phyloP scores from a whole-genome alignment of 2,113 vertebrate genomes.

The Hippocampus comes region DNA sequence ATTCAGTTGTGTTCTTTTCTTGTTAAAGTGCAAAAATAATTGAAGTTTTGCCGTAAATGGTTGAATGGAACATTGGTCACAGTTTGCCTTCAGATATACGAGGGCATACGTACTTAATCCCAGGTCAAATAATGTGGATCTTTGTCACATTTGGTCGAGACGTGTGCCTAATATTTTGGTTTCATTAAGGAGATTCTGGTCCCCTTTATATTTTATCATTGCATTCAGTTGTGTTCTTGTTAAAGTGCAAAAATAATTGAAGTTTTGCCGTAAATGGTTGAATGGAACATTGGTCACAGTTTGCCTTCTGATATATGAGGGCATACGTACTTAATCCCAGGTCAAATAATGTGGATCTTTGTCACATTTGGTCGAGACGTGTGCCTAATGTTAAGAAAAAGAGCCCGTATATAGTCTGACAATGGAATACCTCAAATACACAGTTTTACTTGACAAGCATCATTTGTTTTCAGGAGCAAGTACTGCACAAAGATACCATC shows the following conservation, averaged over 20 bases:
- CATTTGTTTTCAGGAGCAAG: slow-evolving; percentile 76
- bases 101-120: too few species aligned
- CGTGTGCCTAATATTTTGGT: neutral
- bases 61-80: neutral
- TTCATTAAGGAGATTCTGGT: too few species aligned
- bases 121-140: neutral
- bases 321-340: too few species aligned
- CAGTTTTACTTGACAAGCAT: neutral
- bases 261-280: too few species aligned
- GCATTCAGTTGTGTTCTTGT: too few species aligned
- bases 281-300: neutral
- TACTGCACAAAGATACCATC: slow-evolving; percentile 89
- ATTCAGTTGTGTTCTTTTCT: too few species aligned
- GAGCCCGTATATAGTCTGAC: neutral
- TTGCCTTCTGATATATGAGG: too few species aligned
- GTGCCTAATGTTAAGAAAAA: neutral
- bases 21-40: too few species aligned
- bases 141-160: neutral
- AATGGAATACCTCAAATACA: neutral
- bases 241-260: too few species aligned
- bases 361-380: neutral
- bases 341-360: neutral
- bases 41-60: too few species aligned
- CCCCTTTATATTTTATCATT: too few species aligned
- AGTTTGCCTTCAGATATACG: too few species aligned